Percentiles rank a stretch among this genome's conserved stretches.
These are phyloP conservation scores for Hippolais icterina DNA, from an alignment of 2,113 vertebrate genomes.

Conservation along the genomic window DNA sequence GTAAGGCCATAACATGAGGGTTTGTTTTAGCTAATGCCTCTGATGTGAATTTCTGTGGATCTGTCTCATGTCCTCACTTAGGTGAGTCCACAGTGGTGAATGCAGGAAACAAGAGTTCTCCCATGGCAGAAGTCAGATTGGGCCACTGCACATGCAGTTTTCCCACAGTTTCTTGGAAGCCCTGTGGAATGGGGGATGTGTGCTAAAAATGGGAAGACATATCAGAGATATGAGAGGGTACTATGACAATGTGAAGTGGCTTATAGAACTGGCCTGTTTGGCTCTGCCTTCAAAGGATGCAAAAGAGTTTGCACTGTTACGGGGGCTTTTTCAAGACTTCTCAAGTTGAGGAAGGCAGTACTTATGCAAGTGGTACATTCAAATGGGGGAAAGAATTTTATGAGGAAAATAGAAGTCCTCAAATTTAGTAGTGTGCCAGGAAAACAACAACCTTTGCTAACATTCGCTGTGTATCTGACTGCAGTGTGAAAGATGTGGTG, in stretches of 20 bases:
- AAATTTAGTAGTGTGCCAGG: neutral
- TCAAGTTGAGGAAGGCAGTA: neutral
- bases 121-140: neutral
- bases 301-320: neutral
- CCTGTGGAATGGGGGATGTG: neutral
- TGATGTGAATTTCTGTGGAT: neutral
- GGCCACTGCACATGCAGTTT: fast-evolving
- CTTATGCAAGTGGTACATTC: neutral
- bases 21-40: neutral
- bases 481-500: neutral
- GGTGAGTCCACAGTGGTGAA: fast-evolving
- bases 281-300: neutral
- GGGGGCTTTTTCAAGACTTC: neutral
- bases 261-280: neutral
- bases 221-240: neutral
- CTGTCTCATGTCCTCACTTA: neutral
- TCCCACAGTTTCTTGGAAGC: neutral
- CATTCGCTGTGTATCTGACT: neutral
- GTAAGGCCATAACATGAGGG: neutral
- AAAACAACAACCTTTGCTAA: neutral
- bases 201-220: neutral
- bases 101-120: neutral
- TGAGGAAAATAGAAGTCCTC: neutral
- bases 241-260: fast-evolving
- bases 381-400: neutral